phyloP scores from a whole-genome alignment of 2,888 invertebrate genomes.

The Cheilosia impressa region DNA sequence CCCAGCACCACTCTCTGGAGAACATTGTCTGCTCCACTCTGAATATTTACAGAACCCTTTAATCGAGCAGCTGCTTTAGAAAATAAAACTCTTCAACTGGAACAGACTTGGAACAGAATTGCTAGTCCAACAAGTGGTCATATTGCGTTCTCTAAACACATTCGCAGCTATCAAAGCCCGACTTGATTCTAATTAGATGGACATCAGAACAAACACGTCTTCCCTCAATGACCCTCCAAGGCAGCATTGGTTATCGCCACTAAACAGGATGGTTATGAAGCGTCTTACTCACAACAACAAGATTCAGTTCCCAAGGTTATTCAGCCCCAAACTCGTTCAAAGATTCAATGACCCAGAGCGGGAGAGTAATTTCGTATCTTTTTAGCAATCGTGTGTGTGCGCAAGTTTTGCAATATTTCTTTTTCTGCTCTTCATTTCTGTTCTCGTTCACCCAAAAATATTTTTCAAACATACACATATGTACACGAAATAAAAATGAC shows the following conservation, averaged over 20 bases:
- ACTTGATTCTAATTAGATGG: constrained; percentile 12
- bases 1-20: too few relatives aligned
- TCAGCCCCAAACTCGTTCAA: constrained; percentile 61
- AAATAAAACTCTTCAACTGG: too few relatives aligned
- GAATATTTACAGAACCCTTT: too few relatives aligned
- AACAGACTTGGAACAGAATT: too few relatives aligned
- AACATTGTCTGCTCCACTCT: too few relatives aligned
- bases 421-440: constrained; percentile 3
- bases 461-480: constrained; percentile 6
- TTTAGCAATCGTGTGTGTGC: constrained; percentile 38
- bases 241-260: constrained; percentile 1
- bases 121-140: too few relatives aligned
- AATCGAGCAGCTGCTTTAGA: too few relatives aligned
- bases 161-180: neutral
- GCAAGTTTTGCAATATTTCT: constrained; percentile 53
- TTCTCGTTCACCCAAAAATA: constrained; percentile 51
- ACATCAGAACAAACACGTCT: constrained; percentile 19
- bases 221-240: constrained; percentile 20
- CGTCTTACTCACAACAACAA: constrained; percentile 17
- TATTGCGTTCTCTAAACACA: too few relatives aligned
- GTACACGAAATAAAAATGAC: constrained; percentile 8
- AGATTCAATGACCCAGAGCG: constrained; percentile 73
- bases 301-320: constrained; percentile 73
- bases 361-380: constrained; percentile 49
- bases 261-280: constrained; percentile 7